A percentile compares a stretch with the other conserved stretches of the same genome.
These are phyloP conservation scores for Drosophila colorata DNA, from an alignment of 2,888 invertebrate genomes.

Conservation along the genomic window DNA sequence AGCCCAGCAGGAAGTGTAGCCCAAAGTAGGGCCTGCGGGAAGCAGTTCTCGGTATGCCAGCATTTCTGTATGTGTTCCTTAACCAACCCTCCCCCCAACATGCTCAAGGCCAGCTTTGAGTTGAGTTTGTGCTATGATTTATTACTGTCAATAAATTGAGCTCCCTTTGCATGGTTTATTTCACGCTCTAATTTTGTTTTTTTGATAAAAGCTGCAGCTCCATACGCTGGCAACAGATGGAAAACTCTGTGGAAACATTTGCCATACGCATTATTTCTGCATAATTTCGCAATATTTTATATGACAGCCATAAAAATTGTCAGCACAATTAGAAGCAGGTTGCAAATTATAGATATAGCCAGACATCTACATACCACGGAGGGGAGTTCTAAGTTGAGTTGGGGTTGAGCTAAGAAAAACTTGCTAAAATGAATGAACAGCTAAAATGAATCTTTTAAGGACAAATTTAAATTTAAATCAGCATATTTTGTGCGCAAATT, in stretches of 20 bases:
- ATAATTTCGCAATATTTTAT: conserved; percentile 72
- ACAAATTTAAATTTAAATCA: too few relatives aligned
- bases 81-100: conserved; percentile 16
- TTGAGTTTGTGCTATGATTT: conserved; percentile 56
- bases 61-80: not conserved
- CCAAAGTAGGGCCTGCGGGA: conserved; percentile 1
- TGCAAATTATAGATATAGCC: conserved; percentile 51
- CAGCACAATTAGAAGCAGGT: conserved; percentile 75
- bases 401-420: too few relatives aligned
- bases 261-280: conserved; percentile 67
- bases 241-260: conserved; percentile 37
- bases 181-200: conserved; percentile 73
- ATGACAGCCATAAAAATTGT: conserved; percentile 71
- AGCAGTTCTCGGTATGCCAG: not conserved
- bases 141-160: conserved; percentile 68
- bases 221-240: conserved; percentile 62
- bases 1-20: conserved; percentile 33
- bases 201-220: conserved; percentile 59
- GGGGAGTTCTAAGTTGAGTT: not conserved
- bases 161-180: conserved; percentile 52
- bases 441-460: too few relatives aligned
- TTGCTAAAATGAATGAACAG: too few relatives aligned
- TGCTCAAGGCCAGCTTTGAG: conserved; percentile 38
- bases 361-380: conserved; percentile 24
- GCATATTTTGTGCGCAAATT: too few relatives aligned